Conservation (phyloP, 2,888 invertebrate genomes). For the Dexiosoma caninum region DNA sequence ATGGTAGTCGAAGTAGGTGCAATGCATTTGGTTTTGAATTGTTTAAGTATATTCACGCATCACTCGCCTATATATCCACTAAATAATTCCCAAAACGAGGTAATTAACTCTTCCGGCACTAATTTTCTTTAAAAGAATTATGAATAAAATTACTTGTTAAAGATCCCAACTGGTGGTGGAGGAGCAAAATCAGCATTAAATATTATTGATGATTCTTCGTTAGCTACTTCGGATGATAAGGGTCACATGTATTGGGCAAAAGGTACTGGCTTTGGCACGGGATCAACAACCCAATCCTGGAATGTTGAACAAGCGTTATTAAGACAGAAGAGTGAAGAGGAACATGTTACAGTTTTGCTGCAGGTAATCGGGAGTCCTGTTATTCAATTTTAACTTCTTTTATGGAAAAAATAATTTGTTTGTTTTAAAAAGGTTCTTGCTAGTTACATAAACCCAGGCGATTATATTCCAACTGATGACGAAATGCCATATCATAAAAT, state of each 20-base stretch:
- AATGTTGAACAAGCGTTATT: slow-evolving; percentile 96
- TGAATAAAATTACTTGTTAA: background rate
- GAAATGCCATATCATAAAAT: slow-evolving; percentile 76
- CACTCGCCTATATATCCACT: slow-evolving; percentile 81
- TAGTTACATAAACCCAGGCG: slow-evolving; percentile 90
- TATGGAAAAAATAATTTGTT: background rate
- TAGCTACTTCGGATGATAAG: slow-evolving; percentile 82
- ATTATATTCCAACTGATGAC: slow-evolving; percentile 78
- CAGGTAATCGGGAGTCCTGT: slow-evolving; percentile 79
- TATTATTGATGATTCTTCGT: slow-evolving; percentile 74
- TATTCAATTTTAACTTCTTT: too few species aligned
- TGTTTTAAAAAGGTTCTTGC: slow-evolving; percentile 85
- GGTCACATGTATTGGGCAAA: slow-evolving; percentile 95
- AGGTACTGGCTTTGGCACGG: slow-evolving; percentile 97
- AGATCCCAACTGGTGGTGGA: slow-evolving; percentile 56
- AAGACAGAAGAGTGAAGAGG: slow-evolving; percentile 93
- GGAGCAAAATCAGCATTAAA: slow-evolving; percentile 67
- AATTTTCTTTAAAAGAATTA: background rate
- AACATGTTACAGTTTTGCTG: slow-evolving; percentile 92
- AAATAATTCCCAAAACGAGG: slow-evolving; percentile 71
- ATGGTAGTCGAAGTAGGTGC: slow-evolving; percentile 91
- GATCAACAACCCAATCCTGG: slow-evolving; percentile 97
- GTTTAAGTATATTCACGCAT: slow-evolving; percentile 93
- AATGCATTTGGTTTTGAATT: slow-evolving; percentile 89
- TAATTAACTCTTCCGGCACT: slow-evolving; percentile 25